Evolutionary conservation across 1,140 invertebrate genomes (phyloP).

Genomic region (Polypedilum pembai): DNA sequence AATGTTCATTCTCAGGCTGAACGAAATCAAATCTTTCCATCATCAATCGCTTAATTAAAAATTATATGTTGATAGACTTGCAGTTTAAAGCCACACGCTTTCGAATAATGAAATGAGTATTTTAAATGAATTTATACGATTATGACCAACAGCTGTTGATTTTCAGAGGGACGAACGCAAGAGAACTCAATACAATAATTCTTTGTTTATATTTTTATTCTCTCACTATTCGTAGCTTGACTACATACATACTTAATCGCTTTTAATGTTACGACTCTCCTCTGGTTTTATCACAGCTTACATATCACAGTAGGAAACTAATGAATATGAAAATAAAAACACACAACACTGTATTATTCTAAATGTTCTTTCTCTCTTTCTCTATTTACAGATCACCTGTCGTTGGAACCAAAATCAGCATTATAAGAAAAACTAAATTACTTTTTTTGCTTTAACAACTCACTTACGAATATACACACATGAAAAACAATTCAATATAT

Average conservation of each 20-base stretch:
- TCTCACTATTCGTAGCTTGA: background rate
- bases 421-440: background rate
- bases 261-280: slow-evolving; percentile 1
- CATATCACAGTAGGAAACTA: slow-evolving; percentile 24
- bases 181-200: slow-evolving; percentile 12
- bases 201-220: slow-evolving; percentile 10
- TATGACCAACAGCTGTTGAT: slow-evolving; percentile 16
- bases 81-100: too few species aligned
- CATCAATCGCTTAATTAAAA: too few species aligned
- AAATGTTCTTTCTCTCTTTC: background rate
- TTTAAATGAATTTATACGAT: background rate
- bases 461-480: background rate
- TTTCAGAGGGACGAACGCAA: too few species aligned
- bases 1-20: too few species aligned
- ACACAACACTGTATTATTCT: background rate
- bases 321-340: slow-evolving; percentile 20
- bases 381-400: slow-evolving; percentile 10
- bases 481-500: background rate
- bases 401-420: background rate
- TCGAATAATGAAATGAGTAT: too few species aligned
- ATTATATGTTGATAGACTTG: too few species aligned
- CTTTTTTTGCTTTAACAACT: background rate
- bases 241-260: background rate
- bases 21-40: too few species aligned
- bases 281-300: slow-evolving; percentile 19